Percentiles rank a stretch among this genome's conserved stretches.
These are phyloP conservation scores for Drosophila stalkeri DNA, from an alignment of 2,888 invertebrate genomes.

Conservation along the genomic window DNA sequence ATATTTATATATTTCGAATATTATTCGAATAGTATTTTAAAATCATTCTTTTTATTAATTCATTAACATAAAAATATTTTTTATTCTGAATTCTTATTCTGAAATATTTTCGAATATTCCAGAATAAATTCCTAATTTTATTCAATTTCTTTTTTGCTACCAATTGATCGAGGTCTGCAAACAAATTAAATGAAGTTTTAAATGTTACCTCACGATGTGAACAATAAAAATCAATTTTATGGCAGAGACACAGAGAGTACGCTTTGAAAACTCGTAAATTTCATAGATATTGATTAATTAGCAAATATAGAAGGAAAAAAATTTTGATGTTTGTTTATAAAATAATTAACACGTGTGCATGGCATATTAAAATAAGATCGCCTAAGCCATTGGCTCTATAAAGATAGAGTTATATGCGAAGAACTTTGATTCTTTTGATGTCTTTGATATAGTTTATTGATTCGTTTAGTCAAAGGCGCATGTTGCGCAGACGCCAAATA, in stretches of 20 bases:
- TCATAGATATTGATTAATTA: slow-evolving; percentile 54
- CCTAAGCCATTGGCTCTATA: not conserved
- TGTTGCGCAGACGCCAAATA: not conserved
- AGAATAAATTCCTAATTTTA: not conserved
- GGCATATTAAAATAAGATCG: slow-evolving; percentile 32
- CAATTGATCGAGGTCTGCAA: slow-evolving; percentile 6
- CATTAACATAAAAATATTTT: not conserved
- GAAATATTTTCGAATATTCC: not conserved
- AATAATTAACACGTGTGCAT: slow-evolving; percentile 54
- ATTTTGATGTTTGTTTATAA: slow-evolving; percentile 24
- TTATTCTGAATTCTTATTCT: not conserved
- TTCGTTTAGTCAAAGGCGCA: not conserved
- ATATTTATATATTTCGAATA: no score
- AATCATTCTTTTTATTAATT: no score
- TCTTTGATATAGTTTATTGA: not conserved
- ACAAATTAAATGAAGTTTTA: slow-evolving; percentile 36
- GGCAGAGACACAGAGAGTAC: slow-evolving; percentile 26
- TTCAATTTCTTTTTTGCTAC: not conserved
- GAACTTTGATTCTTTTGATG: slow-evolving; percentile 2
- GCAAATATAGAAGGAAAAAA: slow-evolving; percentile 26
- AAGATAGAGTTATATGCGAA: not conserved
- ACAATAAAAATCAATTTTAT: slow-evolving; percentile 42
- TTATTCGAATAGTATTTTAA: no score
- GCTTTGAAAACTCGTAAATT: slow-evolving; percentile 2
- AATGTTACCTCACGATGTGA: slow-evolving; percentile 49